Evolutionary conservation across 2,888 invertebrate genomes (phyloP).

Genomic region (Eustalomyia histrio): DNA sequence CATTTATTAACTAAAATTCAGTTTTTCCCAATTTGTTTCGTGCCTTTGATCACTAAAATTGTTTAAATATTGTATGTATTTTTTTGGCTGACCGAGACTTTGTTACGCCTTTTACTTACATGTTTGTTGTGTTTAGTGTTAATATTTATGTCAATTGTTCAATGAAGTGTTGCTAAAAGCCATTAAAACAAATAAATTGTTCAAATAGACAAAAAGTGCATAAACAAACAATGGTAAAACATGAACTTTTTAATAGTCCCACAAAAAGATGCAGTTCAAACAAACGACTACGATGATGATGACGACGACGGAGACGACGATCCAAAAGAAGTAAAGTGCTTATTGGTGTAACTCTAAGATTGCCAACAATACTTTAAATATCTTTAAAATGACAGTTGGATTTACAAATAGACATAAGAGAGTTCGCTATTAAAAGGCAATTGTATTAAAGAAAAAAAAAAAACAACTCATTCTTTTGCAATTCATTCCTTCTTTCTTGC

Average conservation of each 20-base stretch:
- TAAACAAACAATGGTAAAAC: constrained; percentile 29
- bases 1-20: neutral
- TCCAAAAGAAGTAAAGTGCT: constrained; percentile 44
- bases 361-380: constrained; percentile 19
- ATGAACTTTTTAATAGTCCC: neutral
- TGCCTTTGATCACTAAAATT: constrained; percentile 17
- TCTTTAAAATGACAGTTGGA: neutral
- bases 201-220: constrained; percentile 41
- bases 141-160: constrained; percentile 62
- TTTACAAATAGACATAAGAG: constrained; percentile 5
- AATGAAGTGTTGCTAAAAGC: constrained; percentile 62
- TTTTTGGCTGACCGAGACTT: constrained; percentile 18
- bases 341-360: constrained; percentile 51
- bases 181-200: constrained; percentile 65
- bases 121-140: constrained; percentile 28
- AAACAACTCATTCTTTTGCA: neutral
- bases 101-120: constrained; percentile 41
- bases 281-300: too few relatives aligned
- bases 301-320: too few relatives aligned
- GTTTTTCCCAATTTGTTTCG: neutral
- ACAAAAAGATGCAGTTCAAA: neutral
- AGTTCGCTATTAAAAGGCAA: constrained; percentile 49
- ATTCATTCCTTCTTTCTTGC: neutral
- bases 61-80: neutral
- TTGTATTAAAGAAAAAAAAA: constrained; percentile 41